phyloP scores from a whole-genome alignment of 2,797 vertebrate genomes.

The Calcarius lapponicus region DNA sequence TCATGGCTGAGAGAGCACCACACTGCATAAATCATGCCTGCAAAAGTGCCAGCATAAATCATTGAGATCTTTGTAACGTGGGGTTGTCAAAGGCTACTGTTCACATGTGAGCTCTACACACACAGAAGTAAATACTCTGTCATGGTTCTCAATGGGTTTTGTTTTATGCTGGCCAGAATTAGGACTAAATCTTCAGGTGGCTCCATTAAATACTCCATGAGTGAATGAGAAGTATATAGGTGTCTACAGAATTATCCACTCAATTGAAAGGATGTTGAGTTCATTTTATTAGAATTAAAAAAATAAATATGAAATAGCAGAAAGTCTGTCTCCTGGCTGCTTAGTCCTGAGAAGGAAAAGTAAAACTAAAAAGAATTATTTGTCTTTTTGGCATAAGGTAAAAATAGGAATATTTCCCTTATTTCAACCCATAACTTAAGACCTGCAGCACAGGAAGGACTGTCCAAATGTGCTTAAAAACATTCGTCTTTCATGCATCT shows the following conservation, averaged over 20 bases:
- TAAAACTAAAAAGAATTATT: background rate
- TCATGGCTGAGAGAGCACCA: background rate
- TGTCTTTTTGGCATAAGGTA: background rate
- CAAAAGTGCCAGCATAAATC: background rate
- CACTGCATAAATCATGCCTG: background rate
- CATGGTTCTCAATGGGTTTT: background rate
- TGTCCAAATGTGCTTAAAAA: background rate
- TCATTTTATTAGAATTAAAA: background rate
- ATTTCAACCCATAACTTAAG: background rate
- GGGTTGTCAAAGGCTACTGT: background rate
- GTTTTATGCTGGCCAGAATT: background rate
- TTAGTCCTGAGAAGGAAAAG: background rate
- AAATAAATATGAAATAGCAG: background rate
- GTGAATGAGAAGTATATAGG: background rate
- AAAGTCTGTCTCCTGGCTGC: background rate
- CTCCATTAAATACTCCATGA: background rate
- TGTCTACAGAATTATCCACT: background rate
- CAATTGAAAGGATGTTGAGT: background rate
- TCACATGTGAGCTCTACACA: fast-evolving
- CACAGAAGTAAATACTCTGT: background rate
- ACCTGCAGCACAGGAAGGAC: background rate
- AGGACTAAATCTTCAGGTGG: background rate
- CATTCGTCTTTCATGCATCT: background rate
- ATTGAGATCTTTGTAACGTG: background rate
- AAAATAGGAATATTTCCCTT: background rate